These are phyloP conservation scores for Pachyramphus minor DNA, from an alignment of 2,113 vertebrate species.

Conservation along the genomic window DNA sequence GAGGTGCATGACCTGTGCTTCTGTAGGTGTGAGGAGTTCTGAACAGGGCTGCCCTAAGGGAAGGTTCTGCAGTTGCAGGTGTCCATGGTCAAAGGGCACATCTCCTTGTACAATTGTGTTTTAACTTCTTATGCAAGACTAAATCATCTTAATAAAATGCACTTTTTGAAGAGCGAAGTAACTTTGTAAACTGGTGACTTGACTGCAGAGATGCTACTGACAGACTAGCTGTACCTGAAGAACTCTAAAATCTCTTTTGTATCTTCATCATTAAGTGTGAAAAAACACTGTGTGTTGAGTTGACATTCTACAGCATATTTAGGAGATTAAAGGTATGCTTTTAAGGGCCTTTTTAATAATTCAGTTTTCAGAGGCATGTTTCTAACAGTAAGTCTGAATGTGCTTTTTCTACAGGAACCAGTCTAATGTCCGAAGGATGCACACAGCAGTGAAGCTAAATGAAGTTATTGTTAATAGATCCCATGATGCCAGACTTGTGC, in stretches of 20 bases:
- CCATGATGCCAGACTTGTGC: constrained; percentile 93
- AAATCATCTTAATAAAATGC: not conserved
- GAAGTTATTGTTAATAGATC: constrained; percentile 96
- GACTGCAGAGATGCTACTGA: not conserved
- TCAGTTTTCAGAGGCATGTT: not conserved
- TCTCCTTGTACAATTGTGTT: not conserved
- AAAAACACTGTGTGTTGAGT: not conserved
- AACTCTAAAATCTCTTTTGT: not conserved
- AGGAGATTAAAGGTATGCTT: not conserved
- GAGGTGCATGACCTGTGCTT: not conserved
- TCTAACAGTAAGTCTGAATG: not conserved
- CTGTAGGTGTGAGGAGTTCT: fast-evolving
- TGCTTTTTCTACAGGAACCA: constrained; percentile 80
- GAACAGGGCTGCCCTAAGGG: not conserved
- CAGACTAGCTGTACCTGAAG: not conserved
- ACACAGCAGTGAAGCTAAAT: constrained; percentile 97
- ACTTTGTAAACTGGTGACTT: not conserved
- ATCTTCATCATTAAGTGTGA: not conserved
- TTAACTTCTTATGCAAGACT: not conserved
- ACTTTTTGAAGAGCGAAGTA: not conserved
- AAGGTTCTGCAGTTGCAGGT: not conserved
- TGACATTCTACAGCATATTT: not conserved
- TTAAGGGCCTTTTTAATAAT: not conserved
- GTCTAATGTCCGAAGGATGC: constrained; percentile 95
- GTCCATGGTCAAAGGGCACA: not conserved